These are phyloP conservation scores for Palythoa grandis DNA, from an alignment of 92 coral and sea anemone genomes.

Conservation along the genomic window DNA sequence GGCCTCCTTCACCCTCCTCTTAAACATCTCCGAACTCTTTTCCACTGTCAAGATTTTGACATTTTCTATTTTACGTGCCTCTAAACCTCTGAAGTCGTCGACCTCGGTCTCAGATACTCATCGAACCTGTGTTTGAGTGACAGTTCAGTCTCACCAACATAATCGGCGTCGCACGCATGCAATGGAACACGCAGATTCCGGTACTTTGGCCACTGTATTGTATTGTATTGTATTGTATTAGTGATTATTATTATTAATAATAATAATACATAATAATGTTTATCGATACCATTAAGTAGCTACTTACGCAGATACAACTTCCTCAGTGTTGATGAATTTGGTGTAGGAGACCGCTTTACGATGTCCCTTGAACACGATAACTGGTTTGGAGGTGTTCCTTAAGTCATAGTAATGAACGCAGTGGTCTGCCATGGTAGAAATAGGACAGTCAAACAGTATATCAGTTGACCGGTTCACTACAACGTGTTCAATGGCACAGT, in stretches of 20 bases:
- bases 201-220: too few relatives aligned
- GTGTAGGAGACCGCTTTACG: constrained; percentile 97
- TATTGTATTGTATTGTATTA: too few relatives aligned
- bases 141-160: too few relatives aligned
- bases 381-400: constrained; percentile 86
- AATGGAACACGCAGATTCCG: too few relatives aligned
- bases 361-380: constrained; percentile 95
- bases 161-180: too few relatives aligned
- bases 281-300: neutral
- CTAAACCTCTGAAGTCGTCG: too few relatives aligned
- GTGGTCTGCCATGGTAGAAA: constrained; percentile 66
- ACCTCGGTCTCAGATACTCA: too few relatives aligned
- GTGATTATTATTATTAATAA: too few relatives aligned
- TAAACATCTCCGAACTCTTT: neutral
- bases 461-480: too few relatives aligned
- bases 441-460: neutral
- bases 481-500: too few relatives aligned
- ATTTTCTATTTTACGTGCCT: neutral
- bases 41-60: neutral
- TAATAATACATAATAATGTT: neutral
- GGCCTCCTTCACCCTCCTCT: too few relatives aligned
- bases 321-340: constrained; percentile 90
- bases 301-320: constrained; percentile 98
- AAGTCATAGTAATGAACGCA: constrained; percentile 97
- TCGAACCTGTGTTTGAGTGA: too few relatives aligned